Percentiles rank a stretch among this genome's conserved stretches.
phyloP scores from a whole-genome alignment of 1,140 invertebrate species.

The Helicoverpa zea region DNA sequence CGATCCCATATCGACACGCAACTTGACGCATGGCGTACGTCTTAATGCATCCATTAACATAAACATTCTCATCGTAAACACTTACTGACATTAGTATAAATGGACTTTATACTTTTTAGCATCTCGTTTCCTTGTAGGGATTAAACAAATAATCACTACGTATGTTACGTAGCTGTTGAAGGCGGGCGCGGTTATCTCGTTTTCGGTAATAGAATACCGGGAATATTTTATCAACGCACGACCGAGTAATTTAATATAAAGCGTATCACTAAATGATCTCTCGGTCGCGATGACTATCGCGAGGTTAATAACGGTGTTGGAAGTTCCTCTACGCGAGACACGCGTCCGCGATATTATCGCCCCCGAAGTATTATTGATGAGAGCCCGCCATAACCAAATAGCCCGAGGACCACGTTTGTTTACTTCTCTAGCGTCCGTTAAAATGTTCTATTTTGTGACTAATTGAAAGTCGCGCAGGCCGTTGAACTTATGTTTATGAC shows the following conservation, averaged over 20 bases:
- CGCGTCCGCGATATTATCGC: conserved; percentile 82
- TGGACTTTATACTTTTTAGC: conserved; percentile 35
- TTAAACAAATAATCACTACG: conserved; percentile 17
- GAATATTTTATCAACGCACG: conserved; percentile 84
- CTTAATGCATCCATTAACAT: conserved; percentile 72
- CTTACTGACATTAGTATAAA: conserved; percentile 52
- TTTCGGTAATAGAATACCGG: conserved; percentile 85
- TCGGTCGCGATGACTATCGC: conserved; percentile 80
- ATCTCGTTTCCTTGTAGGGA: conserved; percentile 24
- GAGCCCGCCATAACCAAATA: conserved; percentile 80
- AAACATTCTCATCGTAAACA: conserved; percentile 60
- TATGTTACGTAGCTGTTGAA: conserved; percentile 62
- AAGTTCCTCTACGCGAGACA: conserved; percentile 78
- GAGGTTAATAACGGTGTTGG: conserved; percentile 84
- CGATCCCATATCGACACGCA: conserved; percentile 73
- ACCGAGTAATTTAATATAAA: conserved; percentile 87
- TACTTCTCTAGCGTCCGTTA: conserved; percentile 79
- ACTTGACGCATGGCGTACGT: conserved; percentile 69
- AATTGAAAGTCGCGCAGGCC: conserved; percentile 75
- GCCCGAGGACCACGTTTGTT: conserved; percentile 81
- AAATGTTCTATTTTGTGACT: conserved; percentile 71
- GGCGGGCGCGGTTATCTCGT: conserved; percentile 79
- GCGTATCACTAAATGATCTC: conserved; percentile 86
- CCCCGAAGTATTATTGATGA: conserved; percentile 83
- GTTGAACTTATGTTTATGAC: conserved; percentile 76